Percentiles rank a stretch among this genome's conserved stretches.
phyloP scores from a whole-genome alignment of 2,888 invertebrate genomes.

The Leuctra nigra region DNA sequence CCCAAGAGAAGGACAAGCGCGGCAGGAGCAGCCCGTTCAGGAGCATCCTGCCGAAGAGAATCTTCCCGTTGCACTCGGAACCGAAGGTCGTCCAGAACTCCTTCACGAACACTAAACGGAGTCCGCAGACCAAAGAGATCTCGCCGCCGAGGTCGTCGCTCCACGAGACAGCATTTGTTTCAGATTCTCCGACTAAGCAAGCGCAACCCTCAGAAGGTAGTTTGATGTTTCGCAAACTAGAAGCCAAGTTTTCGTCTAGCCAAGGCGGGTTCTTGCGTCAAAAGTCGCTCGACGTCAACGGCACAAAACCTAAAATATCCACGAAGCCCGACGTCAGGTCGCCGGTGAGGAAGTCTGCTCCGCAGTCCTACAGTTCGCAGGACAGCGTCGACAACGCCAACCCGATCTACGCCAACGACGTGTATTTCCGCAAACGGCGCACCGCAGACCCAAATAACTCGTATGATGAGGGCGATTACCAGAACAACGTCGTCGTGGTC shows the following conservation, averaged over 20 bases:
- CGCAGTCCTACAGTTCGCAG: background rate
- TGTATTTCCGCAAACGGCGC: conserved; percentile 11
- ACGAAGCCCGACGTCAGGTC: conserved; percentile 3
- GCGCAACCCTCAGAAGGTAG: too few species aligned
- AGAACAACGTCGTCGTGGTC: background rate
- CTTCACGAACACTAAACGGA: background rate
- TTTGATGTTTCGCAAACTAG: conserved; percentile 5
- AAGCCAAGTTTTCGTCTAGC: background rate
- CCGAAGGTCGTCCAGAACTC: background rate
- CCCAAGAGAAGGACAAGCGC: background rate
- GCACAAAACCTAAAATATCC: background rate
- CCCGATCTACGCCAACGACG: conserved; percentile 11
- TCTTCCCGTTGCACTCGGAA: background rate
- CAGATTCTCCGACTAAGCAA: conserved; percentile 5
- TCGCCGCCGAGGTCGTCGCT: conserved; percentile 17
- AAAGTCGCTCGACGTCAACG: background rate
- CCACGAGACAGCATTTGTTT: conserved; percentile 25
- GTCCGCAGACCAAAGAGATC: conserved; percentile 10
- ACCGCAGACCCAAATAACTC: background rate
- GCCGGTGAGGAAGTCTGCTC: background rate
- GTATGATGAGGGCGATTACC: background rate
- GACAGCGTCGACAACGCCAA: background rate
- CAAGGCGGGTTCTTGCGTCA: background rate
- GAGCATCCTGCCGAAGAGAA: conserved; percentile 10
- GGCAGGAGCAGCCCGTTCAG: background rate